These are phyloP conservation scores for Dorcus hopei DNA, from an alignment of 2,888 invertebrate genomes.

Conservation along the genomic window DNA sequence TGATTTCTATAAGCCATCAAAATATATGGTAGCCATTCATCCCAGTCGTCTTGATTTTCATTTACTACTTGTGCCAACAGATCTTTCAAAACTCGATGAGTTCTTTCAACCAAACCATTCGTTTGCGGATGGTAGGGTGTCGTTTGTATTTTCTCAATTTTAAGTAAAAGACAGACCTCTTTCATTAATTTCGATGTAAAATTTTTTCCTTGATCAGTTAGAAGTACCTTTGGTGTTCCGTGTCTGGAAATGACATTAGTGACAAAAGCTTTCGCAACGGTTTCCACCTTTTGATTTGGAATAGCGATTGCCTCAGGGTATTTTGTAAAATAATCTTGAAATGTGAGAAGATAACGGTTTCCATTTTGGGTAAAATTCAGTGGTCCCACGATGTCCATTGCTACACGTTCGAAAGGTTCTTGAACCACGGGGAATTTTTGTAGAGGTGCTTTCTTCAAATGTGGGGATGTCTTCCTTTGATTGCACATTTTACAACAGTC, in stretches of 20 bases:
- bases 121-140: slow-evolving; percentile 22
- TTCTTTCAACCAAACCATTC: slow-evolving; percentile 36
- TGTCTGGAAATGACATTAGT: slow-evolving; percentile 27
- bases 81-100: slow-evolving; percentile 29
- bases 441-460: too few species aligned
- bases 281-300: slow-evolving; percentile 20
- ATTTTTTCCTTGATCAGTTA: slow-evolving; percentile 34
- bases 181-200: slow-evolving; percentile 31
- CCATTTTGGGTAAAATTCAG: too few species aligned
- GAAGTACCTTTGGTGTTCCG: slow-evolving; percentile 29
- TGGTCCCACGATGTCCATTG: too few species aligned
- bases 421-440: too few species aligned
- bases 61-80: slow-evolving; percentile 30
- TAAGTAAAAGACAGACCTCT: slow-evolving; percentile 27
- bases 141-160: slow-evolving; percentile 29
- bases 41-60: slow-evolving; percentile 30
- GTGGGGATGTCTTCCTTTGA: too few species aligned
- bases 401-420: too few species aligned
- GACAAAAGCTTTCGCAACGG: slow-evolving; percentile 28
- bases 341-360: too few species aligned
- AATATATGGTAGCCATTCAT: slow-evolving; percentile 30
- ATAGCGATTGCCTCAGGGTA: too few species aligned
- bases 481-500: too few species aligned
- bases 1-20: slow-evolving; percentile 27
- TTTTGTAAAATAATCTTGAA: too few species aligned